phyloP scores from a whole-genome alignment of 2,113 vertebrate species.

The Chloropsis hardwickii region DNA sequence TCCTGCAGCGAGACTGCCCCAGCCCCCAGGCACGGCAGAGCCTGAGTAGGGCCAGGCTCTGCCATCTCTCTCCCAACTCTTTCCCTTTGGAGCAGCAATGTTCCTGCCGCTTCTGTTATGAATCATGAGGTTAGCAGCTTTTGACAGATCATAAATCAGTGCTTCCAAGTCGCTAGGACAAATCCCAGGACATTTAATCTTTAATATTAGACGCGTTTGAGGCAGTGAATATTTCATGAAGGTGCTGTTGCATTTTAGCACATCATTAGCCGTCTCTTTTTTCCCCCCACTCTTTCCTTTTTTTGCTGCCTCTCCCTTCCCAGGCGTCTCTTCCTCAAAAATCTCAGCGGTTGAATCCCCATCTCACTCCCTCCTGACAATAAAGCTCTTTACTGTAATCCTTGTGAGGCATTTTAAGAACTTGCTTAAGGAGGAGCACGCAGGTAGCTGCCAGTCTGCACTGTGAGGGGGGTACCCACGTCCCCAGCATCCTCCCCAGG shows the following conservation, averaged over 20 bases:
- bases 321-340: not conserved
- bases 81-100: constrained; percentile 45
- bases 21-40: not conserved
- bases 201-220: constrained; percentile 77
- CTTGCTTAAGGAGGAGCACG: not conserved
- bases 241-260: constrained; percentile 74
- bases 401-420: not conserved
- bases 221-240: constrained; percentile 81
- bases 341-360: not conserved
- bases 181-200: constrained; percentile 79
- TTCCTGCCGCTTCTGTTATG: constrained; percentile 69
- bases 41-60: not conserved
- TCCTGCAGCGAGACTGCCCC: not conserved
- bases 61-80: not conserved
- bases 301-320: not conserved
- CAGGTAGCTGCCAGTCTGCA: not conserved
- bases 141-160: constrained; percentile 85
- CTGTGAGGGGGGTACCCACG: not conserved
- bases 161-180: constrained; percentile 69
- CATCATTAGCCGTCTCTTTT: constrained; percentile 66
- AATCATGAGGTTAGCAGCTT: constrained; percentile 76
- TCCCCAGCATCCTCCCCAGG: not conserved
- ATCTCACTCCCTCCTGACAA: not conserved
- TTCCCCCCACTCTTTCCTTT: not conserved
- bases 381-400: constrained; percentile 50